Conservation (phyloP, 2,797 vertebrate genomes). For the Picus viridis region DNA sequence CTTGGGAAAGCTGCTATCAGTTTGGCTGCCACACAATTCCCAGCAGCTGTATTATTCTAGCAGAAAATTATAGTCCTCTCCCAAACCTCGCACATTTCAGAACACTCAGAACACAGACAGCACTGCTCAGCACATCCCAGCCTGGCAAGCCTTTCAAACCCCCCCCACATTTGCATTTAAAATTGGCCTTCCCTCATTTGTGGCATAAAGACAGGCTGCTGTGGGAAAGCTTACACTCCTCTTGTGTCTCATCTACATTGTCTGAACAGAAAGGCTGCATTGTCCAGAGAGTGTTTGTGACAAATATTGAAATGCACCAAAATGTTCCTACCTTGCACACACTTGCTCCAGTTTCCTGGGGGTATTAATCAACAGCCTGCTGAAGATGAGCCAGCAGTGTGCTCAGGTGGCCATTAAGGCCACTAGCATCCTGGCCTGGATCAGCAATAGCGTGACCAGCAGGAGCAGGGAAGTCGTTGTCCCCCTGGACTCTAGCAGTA, state of each 20-base stretch:
- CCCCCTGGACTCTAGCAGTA: too few species aligned
- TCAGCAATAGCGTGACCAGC: too few species aligned
- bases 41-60: constrained; percentile 32
- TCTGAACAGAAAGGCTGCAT: constrained; percentile 2
- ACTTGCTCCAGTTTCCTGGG: too few species aligned
- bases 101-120: background rate
- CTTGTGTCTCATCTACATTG: background rate
- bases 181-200: constrained; percentile 3
- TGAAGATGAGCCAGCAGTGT: too few species aligned
- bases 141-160: background rate
- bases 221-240: background rate
- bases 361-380: too few species aligned
- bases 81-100: background rate
- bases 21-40: background rate
- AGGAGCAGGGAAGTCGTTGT: too few species aligned
- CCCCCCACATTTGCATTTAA: constrained; percentile 20
- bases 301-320: background rate
- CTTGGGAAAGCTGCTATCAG: background rate
- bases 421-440: too few species aligned
- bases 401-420: too few species aligned
- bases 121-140: background rate
- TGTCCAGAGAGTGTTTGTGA: background rate
- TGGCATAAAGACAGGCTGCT: background rate
- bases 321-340: background rate
- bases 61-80: constrained; percentile 42